Evolutionary conservation across 2,113 vertebrate species (phyloP), one percentile per base, ranked within the genome.

Genomic region (Piliocolobus tephrosceles): DNA sequence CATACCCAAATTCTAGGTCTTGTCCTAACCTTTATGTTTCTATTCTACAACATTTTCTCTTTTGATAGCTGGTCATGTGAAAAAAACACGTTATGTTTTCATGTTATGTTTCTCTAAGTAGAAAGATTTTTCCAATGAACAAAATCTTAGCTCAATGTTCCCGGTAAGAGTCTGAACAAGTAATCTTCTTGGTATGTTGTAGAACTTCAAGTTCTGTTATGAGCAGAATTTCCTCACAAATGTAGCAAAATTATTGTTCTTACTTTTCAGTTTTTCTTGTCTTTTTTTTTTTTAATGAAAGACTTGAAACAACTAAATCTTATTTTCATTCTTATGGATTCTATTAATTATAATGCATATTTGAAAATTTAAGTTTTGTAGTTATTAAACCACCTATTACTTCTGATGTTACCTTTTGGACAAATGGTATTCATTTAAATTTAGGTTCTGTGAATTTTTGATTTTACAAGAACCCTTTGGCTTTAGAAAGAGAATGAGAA

Each of bases 401-500:
- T 76, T 75, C 78, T 86, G 91, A 91, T 47, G 81, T 38, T 92
- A 94, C 92, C 78, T 94, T 86, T 92, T 66, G 92, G 76, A 79
- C 70, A 17, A 95, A 93, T 89, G 55, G 2, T 4, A 16, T 76
- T 97, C 80, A 43, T 91, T 98, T 97, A 90, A 93, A 43, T 14
- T 75, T 87, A 55, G 40, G 30, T 94, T 98, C 72, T 47, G 50
- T 58, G 66, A 96, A 20, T 96, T 97, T 96, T 97, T 84, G 45
- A 94, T 96, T 98, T 98, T 98, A 97, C 79, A 95, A 98, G 96
- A 97, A 97, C 97, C 80, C 81, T 81, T 17, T 97, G 87, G 95
- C 93, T 97, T 96, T 43, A 58, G 73, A 58, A 88, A 75, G 72
- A 97, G 76, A 96, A 96, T 98, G 89, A 98, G 97, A 96, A 90